Percentiles rank a stretch among this genome's conserved stretches.
Conservation (phyloP, 2,113 vertebrate genomes). For the Antechinus stuartii region DNA sequence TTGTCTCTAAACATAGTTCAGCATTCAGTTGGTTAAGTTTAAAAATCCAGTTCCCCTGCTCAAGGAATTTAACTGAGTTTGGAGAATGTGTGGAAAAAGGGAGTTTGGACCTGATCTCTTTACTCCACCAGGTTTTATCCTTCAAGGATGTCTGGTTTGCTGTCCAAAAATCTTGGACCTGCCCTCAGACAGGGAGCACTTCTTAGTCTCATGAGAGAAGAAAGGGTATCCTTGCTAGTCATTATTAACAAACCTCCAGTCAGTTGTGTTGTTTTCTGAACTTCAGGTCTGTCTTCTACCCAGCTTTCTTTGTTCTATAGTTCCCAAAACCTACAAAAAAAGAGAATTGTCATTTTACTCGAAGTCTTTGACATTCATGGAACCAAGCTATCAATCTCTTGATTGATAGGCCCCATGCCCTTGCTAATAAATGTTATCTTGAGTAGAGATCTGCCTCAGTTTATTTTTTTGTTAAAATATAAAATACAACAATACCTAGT, state of each 20-base stretch:
- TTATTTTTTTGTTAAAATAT: background rate
- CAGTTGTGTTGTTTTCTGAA: background rate
- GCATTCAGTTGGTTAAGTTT: background rate
- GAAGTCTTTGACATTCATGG: background rate
- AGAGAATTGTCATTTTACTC: background rate
- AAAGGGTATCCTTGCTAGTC: background rate
- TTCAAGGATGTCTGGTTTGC: too few species aligned
- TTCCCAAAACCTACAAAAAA: background rate
- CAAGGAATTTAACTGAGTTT: background rate
- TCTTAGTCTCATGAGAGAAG: background rate
- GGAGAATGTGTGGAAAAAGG: background rate
- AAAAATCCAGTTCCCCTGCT: background rate
- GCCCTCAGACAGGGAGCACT: background rate
- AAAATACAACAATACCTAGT: background rate
- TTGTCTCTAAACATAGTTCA: too few species aligned
- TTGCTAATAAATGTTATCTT: too few species aligned
- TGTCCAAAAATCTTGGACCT: background rate
- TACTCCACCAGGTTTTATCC: background rate
- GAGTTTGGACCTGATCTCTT: background rate
- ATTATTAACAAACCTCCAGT: background rate
- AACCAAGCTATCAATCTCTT: background rate
- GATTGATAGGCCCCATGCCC: too few species aligned
- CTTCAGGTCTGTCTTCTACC: background rate
- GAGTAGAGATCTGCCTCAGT: background rate
- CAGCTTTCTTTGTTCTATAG: background rate